Base-by-base conservation (phyloP, 1,140 invertebrate genomes). In the Pissodes strobi region DNA sequence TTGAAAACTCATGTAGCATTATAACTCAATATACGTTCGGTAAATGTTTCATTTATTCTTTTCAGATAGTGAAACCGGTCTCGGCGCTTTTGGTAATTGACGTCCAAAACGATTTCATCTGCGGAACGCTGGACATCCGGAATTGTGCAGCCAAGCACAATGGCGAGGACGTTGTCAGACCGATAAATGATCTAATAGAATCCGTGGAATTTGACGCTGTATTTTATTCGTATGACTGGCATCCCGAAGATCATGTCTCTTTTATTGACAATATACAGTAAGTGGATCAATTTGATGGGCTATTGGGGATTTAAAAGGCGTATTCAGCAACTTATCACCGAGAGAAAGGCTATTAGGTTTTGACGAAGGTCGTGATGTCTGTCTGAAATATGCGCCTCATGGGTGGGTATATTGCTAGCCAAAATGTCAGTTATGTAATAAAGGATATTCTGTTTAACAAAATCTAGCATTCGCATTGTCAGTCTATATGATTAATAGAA, bases 71-170 rank as follows among this genome's bases (percentile, higher is more conserved):
- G 8, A 68, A 76, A 43, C 89, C 89, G 1, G 79, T 85, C 0
- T 85, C 80, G 23, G 88, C 87, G 37, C 77, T 93, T 10, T 66
- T 94, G 0, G 79, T 93, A 10, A 85, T 94, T 3, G 91, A 94
- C 76, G 88, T 93, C 0, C 91, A 94, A 77, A 93, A 93, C 76
- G 91, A 94, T 77, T 93, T 93, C 70, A 90, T 93, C 30, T 82
- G 83, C 46, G 92, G 92, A 13, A 84, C 85, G 6, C 76, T 94
- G 10, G 83, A 88, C 10, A 82, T 94, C 17, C 80, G 80, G 49
- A 81, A 87, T 51, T 89, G 87, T 73, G 82, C 84, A 12, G 84
- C 85, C 3, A 82, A 84, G 45, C 87, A 91, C 49, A 83, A 90
- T 68, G 86, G 84, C 0, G 79, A 77, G 18, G 83, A 88, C 67